Evolutionary conservation across 2,888 invertebrate genomes (phyloP).

Genomic region (Trissolcus japonicus): DNA sequence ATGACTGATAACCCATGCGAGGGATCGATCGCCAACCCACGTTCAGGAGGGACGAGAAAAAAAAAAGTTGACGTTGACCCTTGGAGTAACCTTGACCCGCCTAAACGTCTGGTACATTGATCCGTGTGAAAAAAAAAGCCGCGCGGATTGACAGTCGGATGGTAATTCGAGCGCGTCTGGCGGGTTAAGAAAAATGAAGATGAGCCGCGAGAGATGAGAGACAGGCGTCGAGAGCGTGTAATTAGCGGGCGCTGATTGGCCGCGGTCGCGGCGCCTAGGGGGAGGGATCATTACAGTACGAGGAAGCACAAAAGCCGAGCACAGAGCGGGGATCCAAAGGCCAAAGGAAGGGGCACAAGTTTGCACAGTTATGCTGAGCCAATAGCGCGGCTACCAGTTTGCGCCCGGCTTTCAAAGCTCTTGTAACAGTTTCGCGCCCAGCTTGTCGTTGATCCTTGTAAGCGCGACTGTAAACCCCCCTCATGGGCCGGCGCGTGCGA

Average conservation of each 20-base stretch:
- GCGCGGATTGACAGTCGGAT: constrained; percentile 1
- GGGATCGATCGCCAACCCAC: too few relatives aligned
- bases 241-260: constrained; percentile 50
- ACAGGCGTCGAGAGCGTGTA: constrained; percentile 43
- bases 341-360: constrained; percentile 42
- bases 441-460: not conserved
- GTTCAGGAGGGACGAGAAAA: too few relatives aligned
- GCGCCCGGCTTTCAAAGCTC: constrained; percentile 29
- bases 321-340: constrained; percentile 23
- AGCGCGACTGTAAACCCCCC: not conserved
- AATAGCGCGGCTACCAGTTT: constrained; percentile 43
- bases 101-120: constrained; percentile 23
- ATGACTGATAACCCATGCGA: too few relatives aligned
- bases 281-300: constrained; percentile 34
- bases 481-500: constrained; percentile 6
- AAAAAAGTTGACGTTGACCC: too few relatives aligned
- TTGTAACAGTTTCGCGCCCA: constrained; percentile 5
- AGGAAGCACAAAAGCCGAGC: constrained; percentile 16
- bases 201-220: constrained; percentile 7
- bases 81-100: constrained; percentile 22
- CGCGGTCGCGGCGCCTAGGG: constrained; percentile 26
- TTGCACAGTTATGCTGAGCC: constrained; percentile 35
- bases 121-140: constrained; percentile 6
- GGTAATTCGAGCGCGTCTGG: not conserved
- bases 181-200: not conserved